phyloP scores from a whole-genome alignment of 2,797 vertebrate species.

The Esox lucius region DNA sequence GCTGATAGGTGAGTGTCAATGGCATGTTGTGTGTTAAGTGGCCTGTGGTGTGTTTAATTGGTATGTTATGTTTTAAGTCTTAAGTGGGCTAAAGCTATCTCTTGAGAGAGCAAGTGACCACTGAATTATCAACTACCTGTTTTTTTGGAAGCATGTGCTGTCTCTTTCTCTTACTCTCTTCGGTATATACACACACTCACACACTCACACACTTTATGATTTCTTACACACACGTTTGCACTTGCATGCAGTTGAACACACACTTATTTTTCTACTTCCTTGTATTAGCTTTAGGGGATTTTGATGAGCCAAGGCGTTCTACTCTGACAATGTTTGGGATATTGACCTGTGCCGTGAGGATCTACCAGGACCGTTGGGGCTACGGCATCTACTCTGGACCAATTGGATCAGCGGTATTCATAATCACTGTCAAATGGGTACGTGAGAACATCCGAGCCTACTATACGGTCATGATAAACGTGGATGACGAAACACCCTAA shows the following conservation, averaged over 20 bases:
- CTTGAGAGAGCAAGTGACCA: not conserved
- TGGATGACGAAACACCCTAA: not conserved
- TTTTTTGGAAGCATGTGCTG: constrained; percentile 44
- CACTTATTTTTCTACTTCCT: constrained; percentile 4
- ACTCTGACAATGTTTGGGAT: constrained; percentile 91
- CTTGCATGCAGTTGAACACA: not conserved
- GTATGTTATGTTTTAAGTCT: not conserved
- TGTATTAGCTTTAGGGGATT: constrained; percentile 88
- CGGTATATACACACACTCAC: constrained; percentile 14
- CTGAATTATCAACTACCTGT: constrained; percentile 27
- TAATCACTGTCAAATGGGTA: constrained; percentile 94
- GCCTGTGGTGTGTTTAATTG: not conserved
- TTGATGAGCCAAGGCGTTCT: constrained; percentile 92
- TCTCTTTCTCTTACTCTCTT: constrained; percentile 25
- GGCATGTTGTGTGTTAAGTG: not conserved
- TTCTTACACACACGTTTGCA: not conserved
- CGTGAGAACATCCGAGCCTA: not conserved
- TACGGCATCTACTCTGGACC: constrained; percentile 96
- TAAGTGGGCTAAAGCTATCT: not conserved
- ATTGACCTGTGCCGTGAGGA: constrained; percentile 86
- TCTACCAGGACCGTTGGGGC: constrained; percentile 92
- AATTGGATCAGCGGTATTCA: constrained; percentile 89
- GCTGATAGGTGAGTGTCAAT: constrained; percentile 83
- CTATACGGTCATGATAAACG: not conserved
- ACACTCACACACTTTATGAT: not conserved